Base-by-base conservation (phyloP, 2,888 invertebrate species). In the Troides aeacus region DNA sequence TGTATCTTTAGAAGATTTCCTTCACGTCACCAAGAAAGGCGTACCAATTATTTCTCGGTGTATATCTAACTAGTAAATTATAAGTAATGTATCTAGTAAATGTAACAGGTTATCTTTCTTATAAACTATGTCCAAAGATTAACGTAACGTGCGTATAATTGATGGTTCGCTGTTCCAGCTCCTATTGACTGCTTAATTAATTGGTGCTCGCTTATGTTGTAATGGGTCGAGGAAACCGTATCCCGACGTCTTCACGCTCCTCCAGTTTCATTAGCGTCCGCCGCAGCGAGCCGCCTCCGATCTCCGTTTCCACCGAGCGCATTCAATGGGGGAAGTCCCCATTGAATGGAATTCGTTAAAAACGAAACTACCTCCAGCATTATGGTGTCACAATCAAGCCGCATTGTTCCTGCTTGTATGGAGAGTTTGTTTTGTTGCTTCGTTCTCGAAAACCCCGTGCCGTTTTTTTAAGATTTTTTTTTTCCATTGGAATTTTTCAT, bases 401-500 rank as follows among this genome's bases (percentile, higher is more conserved):
- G 62, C 39, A 67, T 67, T 67, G 67, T 67, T 67, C 67, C 57
- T 67, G 57, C 46, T n/a, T n/a, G 21, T n/a, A 30, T n/a, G 18
- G 24, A 23, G 17, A 53, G 53, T 61, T 62, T 57, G 24, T 67
- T 67, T 62, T 56, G 42, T 67, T 39, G 39, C 36, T 30, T 5
- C 57, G 39, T 62, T 62, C 39, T 17, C 53, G 56, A 46, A 21
- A 62, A 42, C 42, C 42, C 67, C 58, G 42, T 23, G 53, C 23
- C 18, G 10, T 66, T 39, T 62, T 67, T 62, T 42, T 30, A 30
- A 30, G 30, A 30, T 18, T 12, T 23, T 17, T 23, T 17, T 2
- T 50, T 6, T 21, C 10, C 46, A 17, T 10, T 62, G 3, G 10
- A 15, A 1, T 10, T 23, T 61, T 46, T 12, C 62, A 24, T 50